These are phyloP conservation scores for Schizaphis graminum DNA, from an alignment of 2,888 invertebrate species.

Conservation along the genomic window DNA sequence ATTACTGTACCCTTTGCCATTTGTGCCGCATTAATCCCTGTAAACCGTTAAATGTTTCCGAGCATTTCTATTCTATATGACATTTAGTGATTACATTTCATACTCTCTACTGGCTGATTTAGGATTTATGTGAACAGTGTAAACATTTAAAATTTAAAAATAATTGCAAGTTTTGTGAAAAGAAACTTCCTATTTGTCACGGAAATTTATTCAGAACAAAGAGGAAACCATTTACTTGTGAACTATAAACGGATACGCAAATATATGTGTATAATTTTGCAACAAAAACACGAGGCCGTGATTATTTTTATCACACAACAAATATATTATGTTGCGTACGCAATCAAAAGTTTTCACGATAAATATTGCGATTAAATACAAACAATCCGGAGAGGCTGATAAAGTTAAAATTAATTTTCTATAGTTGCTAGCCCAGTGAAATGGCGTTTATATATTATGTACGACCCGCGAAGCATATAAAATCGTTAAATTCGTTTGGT, in stretches of 20 bases:
- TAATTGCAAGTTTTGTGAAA: slow-evolving; percentile 28
- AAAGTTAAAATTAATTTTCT: slow-evolving; percentile 34
- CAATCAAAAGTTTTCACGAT: slow-evolving; percentile 7
- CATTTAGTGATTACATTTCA: not conserved
- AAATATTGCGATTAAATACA: slow-evolving; percentile 28
- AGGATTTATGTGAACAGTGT: not conserved
- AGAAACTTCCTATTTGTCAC: slow-evolving; percentile 26
- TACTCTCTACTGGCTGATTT: not conserved
- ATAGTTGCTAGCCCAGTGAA: not conserved
- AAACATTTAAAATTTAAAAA: slow-evolving; percentile 49
- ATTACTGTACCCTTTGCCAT: not conserved
- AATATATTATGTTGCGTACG: not conserved
- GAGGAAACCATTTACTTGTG: not conserved
- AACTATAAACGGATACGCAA: not conserved
- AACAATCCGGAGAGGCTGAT: not conserved
- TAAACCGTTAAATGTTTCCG: slow-evolving; percentile 22
- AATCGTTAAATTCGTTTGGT: slow-evolving; percentile 24
- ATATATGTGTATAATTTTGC: not conserved
- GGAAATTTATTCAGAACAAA: slow-evolving; percentile 24
- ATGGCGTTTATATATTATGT: not conserved
- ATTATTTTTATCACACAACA: slow-evolving; percentile 13
- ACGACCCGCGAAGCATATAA: not conserved
- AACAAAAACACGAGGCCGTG: slow-evolving; percentile 1
- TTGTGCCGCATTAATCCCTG: not conserved
- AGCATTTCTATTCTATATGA: slow-evolving; percentile 11